Base-by-base conservation (phyloP, 1,140 invertebrate species). In the Trachymyrmex cornetzi region DNA sequence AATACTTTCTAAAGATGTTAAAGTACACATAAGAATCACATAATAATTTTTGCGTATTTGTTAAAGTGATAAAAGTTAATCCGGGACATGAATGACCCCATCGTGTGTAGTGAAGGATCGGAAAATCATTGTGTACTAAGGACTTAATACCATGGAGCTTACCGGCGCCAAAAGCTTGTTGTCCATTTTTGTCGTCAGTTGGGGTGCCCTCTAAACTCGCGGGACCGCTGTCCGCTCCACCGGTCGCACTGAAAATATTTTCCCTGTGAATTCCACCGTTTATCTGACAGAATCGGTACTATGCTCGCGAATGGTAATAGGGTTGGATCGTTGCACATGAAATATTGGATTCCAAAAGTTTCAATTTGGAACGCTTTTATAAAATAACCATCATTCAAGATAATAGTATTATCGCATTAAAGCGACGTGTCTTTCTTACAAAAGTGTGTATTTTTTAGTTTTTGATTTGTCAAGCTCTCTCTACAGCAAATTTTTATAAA, bases 211-310 rank as follows among this genome's bases (percentile, higher is more conserved):
- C 96, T 74, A 96, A 96, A 79, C 97, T 97, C 50, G 96, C 97
- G 64, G 97, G 97, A 89, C 97, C 97, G 93, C 97, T 98, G 94
- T 98, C 98, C 22, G 98, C 98, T 84, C 98, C 98, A 67, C 98
- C 98, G 88, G 98, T 98, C 80, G 97, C 98, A 95, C 98, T 98
- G 96, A 94, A 71, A 72, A 75, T 74, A 84, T 87, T 84, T 84
- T 87, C 38, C 27, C 34, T 9, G 30, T 79, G 7, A 22, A 64
- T 48, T 59, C 12, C 38, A 9, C 4, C 38, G 24, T 74, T 82
- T 74, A 57, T 34, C 64, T 50, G 3, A 69, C 22, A 38, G 44
- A 11, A 44, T 57, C n/a, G 50, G 24, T 2, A 12, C 22, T n/a
- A 2, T n/a, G 16, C 30, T 50, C 77, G 55, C 16, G 50, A 64